Evolutionary conservation across 2,113 vertebrate species (phyloP), one percentile per base, ranked within the genome.

Genomic region (Bubalus kerabau): DNA sequence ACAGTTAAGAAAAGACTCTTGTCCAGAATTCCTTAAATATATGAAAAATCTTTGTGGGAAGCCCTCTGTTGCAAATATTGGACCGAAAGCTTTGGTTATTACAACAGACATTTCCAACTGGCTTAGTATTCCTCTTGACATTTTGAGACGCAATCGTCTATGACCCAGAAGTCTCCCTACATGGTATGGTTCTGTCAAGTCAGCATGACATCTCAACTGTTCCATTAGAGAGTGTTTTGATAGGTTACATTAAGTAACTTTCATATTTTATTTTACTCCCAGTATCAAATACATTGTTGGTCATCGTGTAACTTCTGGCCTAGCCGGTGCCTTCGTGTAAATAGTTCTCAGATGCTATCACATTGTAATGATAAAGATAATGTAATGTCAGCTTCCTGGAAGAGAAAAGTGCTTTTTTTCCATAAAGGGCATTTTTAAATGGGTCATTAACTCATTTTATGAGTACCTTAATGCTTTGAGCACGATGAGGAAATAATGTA

Each of bases 361-460:
- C 60, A 62, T 52, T 78, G 30, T 86, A 88, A 96, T 43, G 89
- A 82, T 93, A 91, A 97, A 90, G 91, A 94, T 91, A 97, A 94
- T 93, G 82, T 93, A 91, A 96, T 97, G 32, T 80, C 71, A 80
- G 91, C 86, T 97, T 97, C 85, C 78, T 92, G 52, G 86, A 97
- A 86, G 76, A 87, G 85, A 83, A 88, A 86, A 96, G 67, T 97
- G 87, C 83, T 92, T 96, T 97, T 97, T 97, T 98, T 88, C 76
- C 71, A 93, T 80, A 97, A 98, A 93, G 95, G 89, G 50, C 95
- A 95, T 97, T 96, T 98, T 96, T 80, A 97, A 97, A 97, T 97
- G 97, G 96, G 23, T 87, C 96, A 97, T 97, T 98, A 98, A 94
- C 93, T 95, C 96, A 95, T 96, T 97, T 98, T 94, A 98, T 97